Percentiles rank a stretch among this genome's conserved stretches.
Conservation (phyloP, 1,140 invertebrate genomes). For the Formica selysi region DNA sequence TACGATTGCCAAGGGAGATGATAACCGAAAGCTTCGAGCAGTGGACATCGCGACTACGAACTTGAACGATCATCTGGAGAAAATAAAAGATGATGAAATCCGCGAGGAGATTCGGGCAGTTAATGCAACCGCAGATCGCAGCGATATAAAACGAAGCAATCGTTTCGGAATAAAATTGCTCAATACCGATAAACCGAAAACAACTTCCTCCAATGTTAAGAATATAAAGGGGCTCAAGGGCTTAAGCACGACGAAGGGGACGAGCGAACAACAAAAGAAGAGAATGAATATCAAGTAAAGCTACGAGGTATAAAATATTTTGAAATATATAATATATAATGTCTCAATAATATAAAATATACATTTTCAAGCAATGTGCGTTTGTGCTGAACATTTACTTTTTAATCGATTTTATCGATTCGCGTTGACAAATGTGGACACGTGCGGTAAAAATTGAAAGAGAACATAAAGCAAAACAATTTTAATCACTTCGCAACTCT, state of each 20-base stretch:
- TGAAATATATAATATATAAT: too few species aligned
- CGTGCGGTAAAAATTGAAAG: not conserved
- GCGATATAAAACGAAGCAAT: not conserved
- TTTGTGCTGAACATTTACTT: not conserved
- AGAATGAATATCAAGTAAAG: not conserved
- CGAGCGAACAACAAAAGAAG: not conserved
- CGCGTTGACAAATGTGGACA: not conserved
- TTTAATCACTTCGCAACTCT: not conserved
- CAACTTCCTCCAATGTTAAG: not conserved
- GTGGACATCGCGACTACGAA: not conserved
- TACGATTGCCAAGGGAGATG: not conserved
- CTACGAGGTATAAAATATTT: not conserved
- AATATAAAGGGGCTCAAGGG: not conserved
- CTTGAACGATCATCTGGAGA: not conserved
- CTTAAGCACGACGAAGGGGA: not conserved
- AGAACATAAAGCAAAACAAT: not conserved
- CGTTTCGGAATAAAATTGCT: not conserved
- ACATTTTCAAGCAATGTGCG: not conserved
- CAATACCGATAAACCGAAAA: not conserved
- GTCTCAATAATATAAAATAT: not conserved
- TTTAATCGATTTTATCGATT: slow-evolving; percentile 6
- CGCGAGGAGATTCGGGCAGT: not conserved
- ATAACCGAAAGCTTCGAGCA: not conserved
- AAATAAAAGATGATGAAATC: not conserved
- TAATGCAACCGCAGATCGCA: not conserved